Evolutionary conservation across 2,888 invertebrate species (phyloP), one percentile per base, ranked within the genome.

Genomic region (Smittia sp.): DNA sequence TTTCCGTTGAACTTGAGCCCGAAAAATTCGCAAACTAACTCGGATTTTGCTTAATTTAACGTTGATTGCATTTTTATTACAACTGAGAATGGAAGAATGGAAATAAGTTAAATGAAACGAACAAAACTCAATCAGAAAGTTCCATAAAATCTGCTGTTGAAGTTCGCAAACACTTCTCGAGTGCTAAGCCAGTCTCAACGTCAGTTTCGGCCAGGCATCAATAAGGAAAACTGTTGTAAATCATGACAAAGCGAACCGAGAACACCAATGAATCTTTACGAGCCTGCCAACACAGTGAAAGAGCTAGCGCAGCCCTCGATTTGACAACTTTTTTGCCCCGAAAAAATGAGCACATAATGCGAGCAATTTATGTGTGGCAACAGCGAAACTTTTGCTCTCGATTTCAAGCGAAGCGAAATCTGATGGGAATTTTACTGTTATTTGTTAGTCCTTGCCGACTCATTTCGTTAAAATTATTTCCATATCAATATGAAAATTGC

Each of bases 401-500:
- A 62, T 39, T 72, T 38, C 38, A 52, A 62, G 54, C 62, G 72
- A 72, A 39, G 72, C 72, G 39, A 62, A 72, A 38, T 72, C 20
- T 72, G 54, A 72, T 72, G 72, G 41, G 69, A 69, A 69, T 63
- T 63, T 63, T 63, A 63, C 27, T 63, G 27, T 63, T 69, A 69
- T 62, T 72, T 72, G 32, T 72, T 72, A 62, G 15, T 72, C 72
- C 58, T 62, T 39, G 72, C 22, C 62, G 38, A 18, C 72, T 58
- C 72, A 72, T 72, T 72, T 72, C 62, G 62, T 72, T 72, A 58
- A 62, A 72, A 72, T 58, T 72, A 70, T 62, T 72, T 72, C 62
- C 62, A 62, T 72, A 72, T 72, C 72, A 72, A 72, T 72, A 72
- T 72, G 72, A 72, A 72, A 72, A 72, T 72, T 58, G 72, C 39